Conservation (phyloP, 2,113 vertebrate species). For the Epinephelus fuscoguttatus region DNA sequence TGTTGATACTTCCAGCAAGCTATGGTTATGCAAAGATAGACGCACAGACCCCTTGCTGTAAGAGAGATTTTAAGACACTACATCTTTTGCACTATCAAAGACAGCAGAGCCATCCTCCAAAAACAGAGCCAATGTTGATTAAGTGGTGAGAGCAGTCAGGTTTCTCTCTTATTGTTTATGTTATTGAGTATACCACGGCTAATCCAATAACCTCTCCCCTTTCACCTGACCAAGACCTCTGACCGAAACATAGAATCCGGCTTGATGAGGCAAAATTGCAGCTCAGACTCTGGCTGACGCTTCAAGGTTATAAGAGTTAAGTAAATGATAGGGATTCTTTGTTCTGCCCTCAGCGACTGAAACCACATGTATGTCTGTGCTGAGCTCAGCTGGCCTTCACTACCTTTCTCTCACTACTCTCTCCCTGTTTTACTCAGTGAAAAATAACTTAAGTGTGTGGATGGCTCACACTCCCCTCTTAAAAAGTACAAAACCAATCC, state of each 20-base stretch:
- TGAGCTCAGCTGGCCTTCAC: constrained; percentile 7
- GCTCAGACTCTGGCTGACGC: neutral
- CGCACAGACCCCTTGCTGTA: constrained; percentile 13
- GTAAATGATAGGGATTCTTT: neutral
- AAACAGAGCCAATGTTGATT: constrained; percentile 56
- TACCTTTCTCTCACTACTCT: neutral
- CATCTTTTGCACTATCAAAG: constrained; percentile 54
- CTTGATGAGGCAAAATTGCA: constrained; percentile 1
- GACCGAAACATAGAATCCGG: neutral
- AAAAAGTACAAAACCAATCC: constrained; percentile 51
- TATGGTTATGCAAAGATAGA: constrained; percentile 17
- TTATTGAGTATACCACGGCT: constrained; percentile 33
- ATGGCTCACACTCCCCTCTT: constrained; percentile 21
- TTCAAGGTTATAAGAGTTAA: constrained; percentile 5
- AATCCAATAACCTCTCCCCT: constrained; percentile 24
- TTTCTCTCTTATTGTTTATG: constrained; percentile 39
- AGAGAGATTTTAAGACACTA: constrained; percentile 50
- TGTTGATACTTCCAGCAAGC: constrained; percentile 43
- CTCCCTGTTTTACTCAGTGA: neutral
- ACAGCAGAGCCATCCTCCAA: constrained; percentile 45
- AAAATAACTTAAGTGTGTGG: constrained; percentile 20
- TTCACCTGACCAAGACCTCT: neutral
- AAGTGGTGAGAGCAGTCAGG: constrained; percentile 33
- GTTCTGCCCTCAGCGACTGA: neutral
- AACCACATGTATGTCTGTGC: neutral